Evolutionary conservation across 2,113 vertebrate species (phyloP), one percentile per base, ranked within the genome.

Genomic region (Psittacula cyanocephala): DNA sequence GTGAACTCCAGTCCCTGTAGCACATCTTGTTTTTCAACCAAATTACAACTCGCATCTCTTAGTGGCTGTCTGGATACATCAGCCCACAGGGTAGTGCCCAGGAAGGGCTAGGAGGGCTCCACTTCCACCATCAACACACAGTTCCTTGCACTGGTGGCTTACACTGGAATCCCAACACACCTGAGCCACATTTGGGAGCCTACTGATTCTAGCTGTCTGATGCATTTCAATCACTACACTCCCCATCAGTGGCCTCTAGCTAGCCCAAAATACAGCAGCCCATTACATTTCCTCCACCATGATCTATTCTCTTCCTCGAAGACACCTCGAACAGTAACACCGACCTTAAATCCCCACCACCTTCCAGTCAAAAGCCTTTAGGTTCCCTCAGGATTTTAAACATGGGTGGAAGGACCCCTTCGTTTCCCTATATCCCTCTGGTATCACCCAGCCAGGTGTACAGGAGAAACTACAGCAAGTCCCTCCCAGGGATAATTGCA

Each of bases 341-440:
- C 10, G 60, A 44, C 27, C 60, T 77, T 55, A 89, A 80, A 83
- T 17, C 16, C 10, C 35, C 24, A 43, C 16, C 22, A 43, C 16
- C 22, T 64, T 70, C 20, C 10, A 55, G 17, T 44, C 20, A 85
- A 85, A 89, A 76, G 16, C 18, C 84, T 65, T 75, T 60, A 41
- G 22, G 20, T 64, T 18, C 7, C 17, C 20, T 59, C 15, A 57
- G 47, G 22, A 43, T 43, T 65, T 78, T 35, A 59, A 80, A 53
- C 5, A 65, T 1, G 5, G 6, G 37, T 39, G 13, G 24, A 68
- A 90, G 10, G 9, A 1, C 3, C 5, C 5, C n/a, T 31, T 6
- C 25, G 82, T 76, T 33, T 62, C 31, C 28, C 41, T 41, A 5
- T 52, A 55, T 62, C 39, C 28, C 28, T 52, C 77, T 52, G 29